Evolutionary conservation across 2,113 vertebrate genomes (phyloP), one percentile per base, ranked within the genome.

Genomic region (Turdus rufiventris): DNA sequence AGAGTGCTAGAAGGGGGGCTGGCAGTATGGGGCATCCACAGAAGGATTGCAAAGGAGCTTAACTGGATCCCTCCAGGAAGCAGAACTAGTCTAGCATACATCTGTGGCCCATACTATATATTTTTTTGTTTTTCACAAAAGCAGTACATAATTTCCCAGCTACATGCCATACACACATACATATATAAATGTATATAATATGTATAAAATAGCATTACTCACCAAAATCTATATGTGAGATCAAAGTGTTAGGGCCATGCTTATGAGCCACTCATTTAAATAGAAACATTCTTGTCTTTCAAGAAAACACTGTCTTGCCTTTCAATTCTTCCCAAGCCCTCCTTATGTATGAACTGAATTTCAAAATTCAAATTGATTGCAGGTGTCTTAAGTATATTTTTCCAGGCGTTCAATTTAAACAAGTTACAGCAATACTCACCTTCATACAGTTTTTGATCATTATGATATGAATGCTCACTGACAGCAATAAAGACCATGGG

Each of bases 291-390:
- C 76, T 71, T 9, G 54, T 80, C 57, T 88, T 91, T 86, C 82
- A 88, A 58, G n/a, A 78, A 21, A 72, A 78, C 6, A 60, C 78
- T 93, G 45, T 67, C 94, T 91, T 67, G 76, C 89, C 71, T 93
- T 88, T 94, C 87, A 74, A 57, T 93, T 92, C 28, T 63, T 88
- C 75, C 38, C 31, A 75, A 91, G 67, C 16, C 16, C 7, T 82
- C 5, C 31, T 53, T 77, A 40, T 20, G 45, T 91, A 90, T 88
- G 60, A 94, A 91, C 51, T 77, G 40, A 94, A 89, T 97, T 98
- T 95, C 66, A 78, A 97, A 96, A 89, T n/a, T 60, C 86, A 95
- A 96, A 97, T 91, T 71, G 58, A 93, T 96, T 97, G 96, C 97
- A 97, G 96, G 94, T 98, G 97, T 92, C 87, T 89, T 73, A 56